Evolutionary conservation across 2,113 vertebrate species (phyloP).

Genomic region (Etia nguti): DNA sequence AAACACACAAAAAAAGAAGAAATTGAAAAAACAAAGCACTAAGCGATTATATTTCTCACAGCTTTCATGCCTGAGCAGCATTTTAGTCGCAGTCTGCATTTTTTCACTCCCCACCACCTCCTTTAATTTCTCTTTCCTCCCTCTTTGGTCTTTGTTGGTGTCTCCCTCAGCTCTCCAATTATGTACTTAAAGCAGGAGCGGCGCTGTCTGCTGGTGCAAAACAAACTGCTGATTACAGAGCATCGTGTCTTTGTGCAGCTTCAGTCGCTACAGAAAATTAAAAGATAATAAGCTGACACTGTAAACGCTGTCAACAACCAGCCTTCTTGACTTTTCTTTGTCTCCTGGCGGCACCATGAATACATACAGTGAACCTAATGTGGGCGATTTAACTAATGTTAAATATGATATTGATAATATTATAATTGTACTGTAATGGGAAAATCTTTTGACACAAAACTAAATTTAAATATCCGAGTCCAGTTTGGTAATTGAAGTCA

Average conservation of each 20-base stretch:
- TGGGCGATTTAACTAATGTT: neutral
- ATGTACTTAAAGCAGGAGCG: conserved; percentile 31
- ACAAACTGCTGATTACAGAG: conserved; percentile 39
- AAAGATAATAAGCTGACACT: conserved; percentile 25
- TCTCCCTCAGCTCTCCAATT: conserved; percentile 28
- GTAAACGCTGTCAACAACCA: neutral
- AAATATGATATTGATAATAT: neutral
- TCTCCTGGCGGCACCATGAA: neutral
- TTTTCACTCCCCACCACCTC: neutral
- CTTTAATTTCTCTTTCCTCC: neutral
- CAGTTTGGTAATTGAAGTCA: neutral
- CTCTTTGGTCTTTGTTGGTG: neutral
- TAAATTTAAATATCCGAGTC: neutral
- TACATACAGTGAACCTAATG: neutral
- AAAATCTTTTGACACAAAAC: neutral
- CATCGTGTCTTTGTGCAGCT: conserved; percentile 7
- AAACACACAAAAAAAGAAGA: neutral
- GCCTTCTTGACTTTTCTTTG: neutral
- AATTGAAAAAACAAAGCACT: too few relatives aligned
- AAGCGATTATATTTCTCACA: neutral
- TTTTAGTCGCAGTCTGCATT: neutral
- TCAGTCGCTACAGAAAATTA: conserved; percentile 25
- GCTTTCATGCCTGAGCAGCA: neutral
- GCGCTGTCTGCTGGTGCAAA: conserved; percentile 14
- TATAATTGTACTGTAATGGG: neutral